phyloP scores from a whole-genome alignment of 2,888 invertebrate species.

The Drosophila buzzatii region DNA sequence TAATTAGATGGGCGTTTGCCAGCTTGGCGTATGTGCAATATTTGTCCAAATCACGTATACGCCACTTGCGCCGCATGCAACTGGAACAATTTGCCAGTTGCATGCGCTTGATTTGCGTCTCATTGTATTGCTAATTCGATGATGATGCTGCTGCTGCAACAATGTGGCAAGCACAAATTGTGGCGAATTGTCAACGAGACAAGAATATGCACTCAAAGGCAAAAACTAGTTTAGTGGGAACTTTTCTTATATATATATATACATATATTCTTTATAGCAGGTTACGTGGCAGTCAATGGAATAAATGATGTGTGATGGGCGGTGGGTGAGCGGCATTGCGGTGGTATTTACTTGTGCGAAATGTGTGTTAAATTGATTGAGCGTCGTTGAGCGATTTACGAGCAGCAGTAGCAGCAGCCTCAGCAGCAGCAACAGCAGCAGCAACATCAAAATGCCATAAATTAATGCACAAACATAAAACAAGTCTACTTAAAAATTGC shows the following conservation, averaged over 20 bases:
- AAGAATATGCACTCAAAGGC: constrained; percentile 21
- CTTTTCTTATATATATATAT: constrained; percentile 23
- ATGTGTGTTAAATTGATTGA: constrained; percentile 76
- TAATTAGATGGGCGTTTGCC: constrained; percentile 22
- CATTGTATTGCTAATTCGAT: constrained; percentile 36
- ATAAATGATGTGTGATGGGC: constrained; percentile 49
- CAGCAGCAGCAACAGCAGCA: constrained; percentile 1
- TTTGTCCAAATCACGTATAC: constrained; percentile 48
- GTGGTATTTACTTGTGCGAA: constrained; percentile 24
- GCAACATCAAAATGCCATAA: constrained; percentile 46
- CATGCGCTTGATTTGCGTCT: constrained; percentile 51
- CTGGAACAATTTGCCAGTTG: constrained; percentile 13
- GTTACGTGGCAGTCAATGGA: constrained; percentile 73
- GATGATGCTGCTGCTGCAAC: constrained; percentile 32
- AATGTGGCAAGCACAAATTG: constrained; percentile 46
- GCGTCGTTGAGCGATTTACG: constrained; percentile 42
- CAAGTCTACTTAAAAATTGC: constrained; percentile 66
- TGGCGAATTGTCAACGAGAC: constrained; percentile 44
- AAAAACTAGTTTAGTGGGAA: constrained; percentile 78
- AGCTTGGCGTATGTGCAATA: constrained; percentile 53
- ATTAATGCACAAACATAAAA: constrained; percentile 50
- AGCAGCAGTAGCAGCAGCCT: constrained; percentile 9
- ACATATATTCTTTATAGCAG: constrained; percentile 10
- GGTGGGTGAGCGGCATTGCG: neutral
- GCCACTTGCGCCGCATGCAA: constrained; percentile 16